These are phyloP conservation scores for Plebejus melissa DNA, from an alignment of 2,888 invertebrate genomes.

Conservation along the genomic window DNA sequence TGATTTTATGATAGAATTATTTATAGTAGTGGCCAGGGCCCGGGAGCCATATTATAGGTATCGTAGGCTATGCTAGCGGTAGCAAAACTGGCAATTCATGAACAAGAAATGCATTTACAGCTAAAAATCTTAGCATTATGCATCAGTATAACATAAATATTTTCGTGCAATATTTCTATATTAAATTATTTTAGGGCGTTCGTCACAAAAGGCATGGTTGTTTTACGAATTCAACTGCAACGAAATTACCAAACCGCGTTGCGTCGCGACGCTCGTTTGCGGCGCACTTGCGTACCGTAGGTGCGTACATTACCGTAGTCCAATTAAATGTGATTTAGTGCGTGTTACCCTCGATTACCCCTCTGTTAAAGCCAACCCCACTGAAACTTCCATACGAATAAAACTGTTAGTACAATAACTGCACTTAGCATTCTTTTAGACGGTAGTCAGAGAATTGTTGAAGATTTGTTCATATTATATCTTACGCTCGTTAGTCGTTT, in stretches of 20 bases:
- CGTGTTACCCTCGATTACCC: slow-evolving; percentile 30
- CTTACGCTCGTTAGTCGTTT: slow-evolving; percentile 30
- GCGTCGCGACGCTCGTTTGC: neutral
- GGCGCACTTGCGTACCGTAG: neutral
- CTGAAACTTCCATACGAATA: slow-evolving; percentile 48
- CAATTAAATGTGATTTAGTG: slow-evolving; percentile 11
- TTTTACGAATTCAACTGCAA: slow-evolving; percentile 10
- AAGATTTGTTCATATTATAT: slow-evolving; percentile 27
- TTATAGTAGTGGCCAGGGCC: neutral
- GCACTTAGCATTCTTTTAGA: slow-evolving; percentile 51
- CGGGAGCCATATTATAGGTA: neutral
- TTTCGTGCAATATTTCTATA: neutral
- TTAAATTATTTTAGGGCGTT: neutral
- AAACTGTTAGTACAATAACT: slow-evolving; percentile 66
- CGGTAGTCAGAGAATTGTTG: slow-evolving; percentile 47
- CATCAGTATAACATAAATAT: neutral
- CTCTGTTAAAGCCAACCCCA: slow-evolving; percentile 49
- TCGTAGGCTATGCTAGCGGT: neutral
- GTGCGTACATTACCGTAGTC: slow-evolving; percentile 19
- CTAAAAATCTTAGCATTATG: neutral
- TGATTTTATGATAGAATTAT: neutral
- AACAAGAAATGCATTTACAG: neutral
- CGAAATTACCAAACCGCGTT: neutral
- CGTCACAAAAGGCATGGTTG: neutral
- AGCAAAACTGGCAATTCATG: neutral